Base-by-base conservation (phyloP, 2,888 invertebrate genomes). In the Diaphora mendica region DNA sequence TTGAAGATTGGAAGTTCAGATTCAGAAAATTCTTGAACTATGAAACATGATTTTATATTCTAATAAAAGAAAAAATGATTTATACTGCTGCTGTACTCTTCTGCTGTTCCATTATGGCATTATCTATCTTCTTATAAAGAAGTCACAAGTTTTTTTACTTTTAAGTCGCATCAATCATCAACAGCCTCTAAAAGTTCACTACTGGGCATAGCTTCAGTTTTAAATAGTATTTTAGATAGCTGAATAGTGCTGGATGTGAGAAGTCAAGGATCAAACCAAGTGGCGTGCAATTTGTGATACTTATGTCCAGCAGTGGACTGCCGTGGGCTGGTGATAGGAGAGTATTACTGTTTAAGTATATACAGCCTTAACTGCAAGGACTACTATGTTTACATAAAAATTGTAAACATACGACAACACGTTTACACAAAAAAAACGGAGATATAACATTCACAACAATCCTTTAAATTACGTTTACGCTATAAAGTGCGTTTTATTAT, bases 401-500 rank as follows among this genome's bases (percentile, higher is more conserved):
- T n/a, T 55, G n/a, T 23, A 20, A 20, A 51, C 20, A 48, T 48
- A 51, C 51, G 23, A 17, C 23, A 51, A 23, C 13, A 17, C 13
- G 15, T 62, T 17, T 30, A 62, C 15, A 17, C 5, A 30, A 17
- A 30, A 17, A 30, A 15, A 30, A 17, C 2, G 30, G 8, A 62
- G 15, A 65, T 65, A 17, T 11, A 64, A n/a, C 13, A n/a, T 35
- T 55, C n/a, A 62, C 35, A 35, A 62, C 8, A 26, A 15, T n/a
- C 20, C 17, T 59, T 8, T 26, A 9, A 59, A 75, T 44, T 70
- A 70, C 72, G 72, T 79, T 71, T 62, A 67, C 13, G 26, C 33
- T 65, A 11, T 72, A 67, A 67, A 65, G 39, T 26, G 30, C 23
- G 68, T 62, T 74, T 71, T 64, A 71, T 72, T 74, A 72, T 55